Percentiles rank a stretch among this genome's conserved stretches.
Conservation (phyloP, 2,888 invertebrate genomes). For the Tanytarsus gracilentus region DNA sequence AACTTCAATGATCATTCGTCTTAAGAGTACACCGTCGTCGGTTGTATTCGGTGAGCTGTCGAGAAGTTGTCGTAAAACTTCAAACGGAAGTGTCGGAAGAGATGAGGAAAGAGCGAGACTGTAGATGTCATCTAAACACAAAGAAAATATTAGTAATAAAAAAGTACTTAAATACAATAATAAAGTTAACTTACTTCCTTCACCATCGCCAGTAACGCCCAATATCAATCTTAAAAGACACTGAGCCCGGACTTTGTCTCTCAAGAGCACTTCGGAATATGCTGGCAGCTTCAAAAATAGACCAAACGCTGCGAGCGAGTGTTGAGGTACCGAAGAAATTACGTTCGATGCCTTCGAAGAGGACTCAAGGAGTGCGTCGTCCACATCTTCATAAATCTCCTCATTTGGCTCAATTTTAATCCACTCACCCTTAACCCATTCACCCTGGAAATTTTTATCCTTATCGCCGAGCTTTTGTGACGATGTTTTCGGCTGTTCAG, state of each 20-base stretch:
- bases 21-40: slow-evolving; percentile 64
- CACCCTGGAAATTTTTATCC: slow-evolving; percentile 41
- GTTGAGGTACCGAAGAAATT: slow-evolving; percentile 69
- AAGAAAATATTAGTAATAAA: slow-evolving; percentile 23
- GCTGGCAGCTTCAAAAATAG: slow-evolving; percentile 80
- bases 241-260: slow-evolving; percentile 74
- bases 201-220: slow-evolving; percentile 86
- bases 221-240: slow-evolving; percentile 77
- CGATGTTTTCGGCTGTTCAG: slow-evolving; percentile 60
- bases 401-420: slow-evolving; percentile 50
- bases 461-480: slow-evolving; percentile 42
- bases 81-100: slow-evolving; percentile 50
- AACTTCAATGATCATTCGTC: slow-evolving; percentile 69
- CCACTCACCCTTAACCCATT: slow-evolving; percentile 36
- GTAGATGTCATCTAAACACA: slow-evolving; percentile 53
- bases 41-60: slow-evolving; percentile 66
- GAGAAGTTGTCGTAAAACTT: slow-evolving; percentile 48
- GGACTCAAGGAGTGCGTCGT: slow-evolving; percentile 47
- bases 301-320: slow-evolving; percentile 84
- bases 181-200: slow-evolving; percentile 57
- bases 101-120: slow-evolving; percentile 58
- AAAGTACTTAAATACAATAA: background rate
- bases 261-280: slow-evolving; percentile 80
- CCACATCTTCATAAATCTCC: slow-evolving; percentile 54
- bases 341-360: slow-evolving; percentile 45